Evolutionary conservation across 2,113 vertebrate species (phyloP).

Genomic region (Aptenodytes patagonicus): DNA sequence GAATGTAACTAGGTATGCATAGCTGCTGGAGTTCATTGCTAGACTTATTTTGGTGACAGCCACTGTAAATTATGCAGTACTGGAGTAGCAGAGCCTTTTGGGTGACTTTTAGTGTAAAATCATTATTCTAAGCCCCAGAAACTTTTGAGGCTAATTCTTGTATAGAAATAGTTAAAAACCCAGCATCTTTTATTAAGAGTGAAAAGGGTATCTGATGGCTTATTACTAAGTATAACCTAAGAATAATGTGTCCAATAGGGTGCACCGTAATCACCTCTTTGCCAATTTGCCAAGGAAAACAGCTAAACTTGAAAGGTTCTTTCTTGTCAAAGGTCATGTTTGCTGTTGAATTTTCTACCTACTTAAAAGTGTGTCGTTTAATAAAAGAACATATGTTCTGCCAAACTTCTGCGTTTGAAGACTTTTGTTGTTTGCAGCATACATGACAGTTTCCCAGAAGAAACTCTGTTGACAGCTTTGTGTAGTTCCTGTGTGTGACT

Average conservation of each 20-base stretch:
- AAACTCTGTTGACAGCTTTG: not conserved
- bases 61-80: not conserved
- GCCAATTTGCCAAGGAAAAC: not conserved
- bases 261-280: accelerated
- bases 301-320: not conserved
- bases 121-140: not conserved
- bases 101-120: not conserved
- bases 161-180: not conserved
- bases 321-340: not conserved
- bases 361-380: not conserved
- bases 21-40: not conserved
- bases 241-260: not conserved
- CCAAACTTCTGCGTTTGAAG: not conserved
- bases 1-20: not conserved
- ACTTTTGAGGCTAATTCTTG: not conserved
- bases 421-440: not conserved
- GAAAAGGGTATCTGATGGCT: not conserved
- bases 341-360: not conserved
- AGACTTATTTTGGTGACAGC: not conserved
- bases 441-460: not conserved
- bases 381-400: not conserved
- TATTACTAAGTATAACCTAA: not conserved
- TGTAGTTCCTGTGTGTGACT: not conserved
- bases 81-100: not conserved
- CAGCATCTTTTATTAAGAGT: not conserved